Evolutionary conservation across 2,797 vertebrate species (phyloP), one percentile per base, ranked within the genome.

Genomic region (Meriones psammophilus): DNA sequence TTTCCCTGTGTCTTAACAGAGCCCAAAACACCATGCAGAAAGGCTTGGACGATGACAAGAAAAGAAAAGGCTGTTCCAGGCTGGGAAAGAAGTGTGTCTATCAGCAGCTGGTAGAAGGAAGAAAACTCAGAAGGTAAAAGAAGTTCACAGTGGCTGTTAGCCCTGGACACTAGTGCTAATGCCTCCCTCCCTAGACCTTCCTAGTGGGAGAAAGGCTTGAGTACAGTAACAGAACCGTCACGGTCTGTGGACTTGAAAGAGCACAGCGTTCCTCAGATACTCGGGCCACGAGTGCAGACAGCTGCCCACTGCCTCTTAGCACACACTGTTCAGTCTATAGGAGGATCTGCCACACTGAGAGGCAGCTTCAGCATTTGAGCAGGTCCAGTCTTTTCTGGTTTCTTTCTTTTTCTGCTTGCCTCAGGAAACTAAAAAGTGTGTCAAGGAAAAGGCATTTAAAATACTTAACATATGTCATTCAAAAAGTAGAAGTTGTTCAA

Each of bases 41-140:
- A 96, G 91, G 77, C 80, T 95, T 89, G 3, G 91, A 0, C 46
- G 91, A 30, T 62, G 79, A 0, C 64, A 97, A 93, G 96, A 98
- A 98, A 98, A 97, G 88, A 15, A 56, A 93, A 96, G 96, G 77
- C 36, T 99, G 98, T 96, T 20, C 79, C 3, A 98, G 88, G 77
- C 76, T 97, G 42, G 98, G 98, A 83, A 96, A 96, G 88, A 98
- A 98, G 92, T 98, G 98, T 95, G 81, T 97, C 97, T 98, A 97
- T 88, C 97, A 91, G 92, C 98, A 98, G 97, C 97, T 98, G 96
- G 96, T 93, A 54, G 98, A 98, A 88, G 97, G 97, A 95, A 98
- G 91, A 94, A 98, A 98, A 97, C 98, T 98, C 89, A 99, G 98
- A 98, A 98, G 99, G 99, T 99, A 98, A 99, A 98, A 99, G 98